Evolutionary conservation across 2,797 vertebrate genomes (phyloP).

Genomic region (Phoeniculus purpureus): DNA sequence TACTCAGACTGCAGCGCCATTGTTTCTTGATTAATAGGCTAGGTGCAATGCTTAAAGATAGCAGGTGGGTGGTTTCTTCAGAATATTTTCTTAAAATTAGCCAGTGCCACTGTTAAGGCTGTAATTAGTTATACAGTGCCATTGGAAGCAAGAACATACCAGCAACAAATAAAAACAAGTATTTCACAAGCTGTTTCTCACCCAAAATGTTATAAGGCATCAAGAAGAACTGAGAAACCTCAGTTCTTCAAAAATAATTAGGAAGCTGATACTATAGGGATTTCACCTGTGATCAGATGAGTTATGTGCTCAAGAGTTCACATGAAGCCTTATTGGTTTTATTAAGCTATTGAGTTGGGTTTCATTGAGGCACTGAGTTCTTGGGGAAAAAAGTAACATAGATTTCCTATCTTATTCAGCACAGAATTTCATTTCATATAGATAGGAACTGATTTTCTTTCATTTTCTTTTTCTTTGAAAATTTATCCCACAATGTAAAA

Average conservation of each 20-base stretch:
- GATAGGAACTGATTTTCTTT: background rate
- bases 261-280: background rate
- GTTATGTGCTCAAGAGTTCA: background rate
- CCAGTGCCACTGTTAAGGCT: background rate
- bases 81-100: background rate
- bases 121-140: background rate
- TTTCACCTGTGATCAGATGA: background rate
- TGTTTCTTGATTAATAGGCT: background rate
- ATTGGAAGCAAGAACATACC: background rate
- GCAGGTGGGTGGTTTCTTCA: background rate
- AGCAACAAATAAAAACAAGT: slow-evolving; percentile 39
- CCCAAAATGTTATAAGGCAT: background rate
- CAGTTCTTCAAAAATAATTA: slow-evolving; percentile 21
- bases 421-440: background rate
- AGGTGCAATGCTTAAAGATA: background rate
- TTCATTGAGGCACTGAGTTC: background rate
- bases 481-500: background rate
- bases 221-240: background rate
- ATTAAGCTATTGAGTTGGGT: background rate
- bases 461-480: background rate
- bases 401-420: background rate
- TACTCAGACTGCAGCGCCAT: background rate
- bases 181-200: slow-evolving; percentile 20
- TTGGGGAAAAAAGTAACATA: background rate
- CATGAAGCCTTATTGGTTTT: background rate